phyloP scores from a whole-genome alignment of 2,113 vertebrate species.

The Boulengeromyrus knoepffleri region DNA sequence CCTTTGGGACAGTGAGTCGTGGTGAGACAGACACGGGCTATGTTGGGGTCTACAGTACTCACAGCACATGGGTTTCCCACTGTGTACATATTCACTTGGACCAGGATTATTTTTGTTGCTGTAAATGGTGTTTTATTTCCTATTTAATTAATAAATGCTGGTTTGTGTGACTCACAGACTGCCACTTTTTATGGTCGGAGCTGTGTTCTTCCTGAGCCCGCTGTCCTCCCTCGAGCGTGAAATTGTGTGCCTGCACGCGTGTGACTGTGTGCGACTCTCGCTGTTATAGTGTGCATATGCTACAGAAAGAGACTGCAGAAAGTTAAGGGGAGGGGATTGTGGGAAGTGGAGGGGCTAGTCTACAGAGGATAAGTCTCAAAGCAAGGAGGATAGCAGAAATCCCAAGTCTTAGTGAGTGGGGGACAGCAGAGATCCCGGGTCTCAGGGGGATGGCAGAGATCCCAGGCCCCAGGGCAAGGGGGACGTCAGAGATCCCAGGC shows the following conservation, averaged over 20 bases:
- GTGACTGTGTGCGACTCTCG: background rate
- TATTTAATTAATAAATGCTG: slow-evolving; percentile 69
- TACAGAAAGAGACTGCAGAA: background rate
- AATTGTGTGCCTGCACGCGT: background rate
- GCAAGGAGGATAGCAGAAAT: background rate
- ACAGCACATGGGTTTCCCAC: slow-evolving; percentile 36
- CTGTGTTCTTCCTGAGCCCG: background rate
- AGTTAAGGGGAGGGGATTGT: background rate
- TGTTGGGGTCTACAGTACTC: slow-evolving; percentile 30
- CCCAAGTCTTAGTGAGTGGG: background rate
- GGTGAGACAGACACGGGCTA: slow-evolving; percentile 19
- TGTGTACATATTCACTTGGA: slow-evolving; percentile 38
- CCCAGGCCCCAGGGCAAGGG: background rate
- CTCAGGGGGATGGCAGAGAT: background rate
- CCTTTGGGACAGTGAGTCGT: slow-evolving; percentile 23
- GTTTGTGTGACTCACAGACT: slow-evolving; percentile 27
- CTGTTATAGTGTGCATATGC: background rate
- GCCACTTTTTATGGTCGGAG: background rate
- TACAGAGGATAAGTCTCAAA: background rate
- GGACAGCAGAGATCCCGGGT: background rate
- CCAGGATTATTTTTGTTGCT: slow-evolving; percentile 51
- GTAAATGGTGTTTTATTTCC: slow-evolving; percentile 61
- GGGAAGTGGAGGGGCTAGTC: background rate
- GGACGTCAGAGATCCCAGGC: background rate
- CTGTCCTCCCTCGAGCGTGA: background rate